A percentile compares a stretch with the other conserved stretches of the same genome.
phyloP scores from a whole-genome alignment of 1,140 invertebrate genomes.

The Phocides pigmalion region DNA sequence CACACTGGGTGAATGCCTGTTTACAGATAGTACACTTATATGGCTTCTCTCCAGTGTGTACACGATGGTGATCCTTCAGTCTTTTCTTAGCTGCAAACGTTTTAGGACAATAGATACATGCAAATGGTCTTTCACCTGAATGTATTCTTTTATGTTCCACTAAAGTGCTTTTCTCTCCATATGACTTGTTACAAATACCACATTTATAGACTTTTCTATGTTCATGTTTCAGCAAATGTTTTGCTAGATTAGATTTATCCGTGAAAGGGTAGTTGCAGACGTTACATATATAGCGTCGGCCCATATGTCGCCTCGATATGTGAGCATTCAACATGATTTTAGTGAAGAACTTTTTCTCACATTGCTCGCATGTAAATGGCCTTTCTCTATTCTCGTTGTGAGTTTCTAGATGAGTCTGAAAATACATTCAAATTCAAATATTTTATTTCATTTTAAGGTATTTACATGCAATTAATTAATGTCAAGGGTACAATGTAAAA shows the following conservation, averaged over 20 bases:
- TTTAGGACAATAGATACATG: constrained; percentile 86
- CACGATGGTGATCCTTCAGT: constrained; percentile 84
- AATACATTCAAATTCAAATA: constrained; percentile 1
- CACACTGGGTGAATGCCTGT: constrained; percentile 84
- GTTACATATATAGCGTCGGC: constrained; percentile 67
- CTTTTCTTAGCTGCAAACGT: constrained; percentile 69
- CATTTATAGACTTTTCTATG: constrained; percentile 86
- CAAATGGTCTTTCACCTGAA: constrained; percentile 85
- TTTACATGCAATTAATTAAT: too few species aligned
- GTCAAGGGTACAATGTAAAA: too few species aligned
- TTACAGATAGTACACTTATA: constrained; percentile 86
- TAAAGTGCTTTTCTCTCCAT: constrained; percentile 80
- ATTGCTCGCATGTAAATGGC: constrained; percentile 68
- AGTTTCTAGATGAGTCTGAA: constrained; percentile 74
- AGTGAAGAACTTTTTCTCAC: constrained; percentile 76
- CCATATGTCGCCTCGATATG: constrained; percentile 60
- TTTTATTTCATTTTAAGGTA: too few species aligned
- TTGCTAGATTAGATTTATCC: constrained; percentile 84
- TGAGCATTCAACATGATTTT: constrained; percentile 64
- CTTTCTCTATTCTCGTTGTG: constrained; percentile 71
- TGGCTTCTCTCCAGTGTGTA: constrained; percentile 89
- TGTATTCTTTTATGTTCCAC: constrained; percentile 85
- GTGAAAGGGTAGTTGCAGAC: constrained; percentile 72
- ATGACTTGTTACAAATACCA: constrained; percentile 85
- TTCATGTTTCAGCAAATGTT: constrained; percentile 87